These are phyloP conservation scores for Oopsacas minuta DNA, from an alignment of 37 sponge, comb jelly and placozoan species.

Conservation along the genomic window DNA sequence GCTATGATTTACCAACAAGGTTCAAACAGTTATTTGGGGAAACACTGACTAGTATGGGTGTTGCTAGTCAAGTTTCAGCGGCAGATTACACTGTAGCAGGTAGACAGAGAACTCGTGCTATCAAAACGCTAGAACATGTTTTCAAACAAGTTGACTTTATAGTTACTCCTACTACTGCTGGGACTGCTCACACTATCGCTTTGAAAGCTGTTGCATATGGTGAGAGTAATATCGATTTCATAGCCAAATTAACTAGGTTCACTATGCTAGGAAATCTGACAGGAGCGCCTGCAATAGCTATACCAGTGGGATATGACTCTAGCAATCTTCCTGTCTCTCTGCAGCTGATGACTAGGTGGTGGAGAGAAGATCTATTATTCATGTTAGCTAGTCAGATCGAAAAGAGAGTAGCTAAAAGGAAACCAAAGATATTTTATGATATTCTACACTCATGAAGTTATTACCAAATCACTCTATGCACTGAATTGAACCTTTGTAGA, in stretches of 20 bases:
- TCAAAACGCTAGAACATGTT: conserved; percentile 22
- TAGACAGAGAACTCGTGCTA: conserved; percentile 58
- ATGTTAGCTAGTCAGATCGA: conserved; percentile 52
- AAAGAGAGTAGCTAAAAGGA: conserved; percentile 19
- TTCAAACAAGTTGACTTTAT: conserved; percentile 30
- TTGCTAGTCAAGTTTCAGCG: background rate
- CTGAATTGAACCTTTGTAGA: too few relatives aligned
- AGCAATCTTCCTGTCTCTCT: conserved; percentile 65
- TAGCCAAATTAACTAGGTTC: conserved; percentile 29
- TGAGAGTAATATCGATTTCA: conserved; percentile 18
- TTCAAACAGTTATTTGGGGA: background rate
- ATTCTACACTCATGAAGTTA: conserved; percentile 19
- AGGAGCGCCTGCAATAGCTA: conserved; percentile 40
- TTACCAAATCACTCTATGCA: too few relatives aligned
- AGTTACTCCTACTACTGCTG: conserved; percentile 46
- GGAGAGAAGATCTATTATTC: conserved; percentile 61
- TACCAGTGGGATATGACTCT: conserved; percentile 46
- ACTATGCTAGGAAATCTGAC: conserved; percentile 52
- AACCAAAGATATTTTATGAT: conserved; percentile 30
- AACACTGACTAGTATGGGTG: background rate
- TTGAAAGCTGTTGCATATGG: conserved; percentile 31
- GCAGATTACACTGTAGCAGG: background rate
- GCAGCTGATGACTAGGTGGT: conserved; percentile 75
- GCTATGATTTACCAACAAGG: background rate
- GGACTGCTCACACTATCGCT: conserved; percentile 30